Evolutionary conservation across 2,888 invertebrate species (phyloP), one percentile per base, ranked within the genome.

Genomic region (Acutogordius australiensis): DNA sequence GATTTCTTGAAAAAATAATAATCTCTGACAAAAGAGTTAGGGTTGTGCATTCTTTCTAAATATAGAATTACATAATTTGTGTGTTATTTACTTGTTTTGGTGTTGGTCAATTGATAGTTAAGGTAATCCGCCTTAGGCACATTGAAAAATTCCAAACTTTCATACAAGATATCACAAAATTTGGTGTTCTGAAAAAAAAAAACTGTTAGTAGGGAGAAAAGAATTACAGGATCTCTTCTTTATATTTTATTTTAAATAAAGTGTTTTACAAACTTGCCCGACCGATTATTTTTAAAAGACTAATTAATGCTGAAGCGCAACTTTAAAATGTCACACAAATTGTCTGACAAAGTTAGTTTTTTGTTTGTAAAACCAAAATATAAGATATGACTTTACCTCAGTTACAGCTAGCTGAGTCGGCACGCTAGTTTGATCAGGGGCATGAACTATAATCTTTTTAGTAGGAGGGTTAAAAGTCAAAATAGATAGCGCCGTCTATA

Each of bases 401-500:
- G 91, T 90, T 1, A 99, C 86, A 0, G 91, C 90, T 73, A 94
- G 91, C 70, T 94, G 91, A 0, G 91, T 87, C 0, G 97, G 97
- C 68, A 97, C 94, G 61, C 85, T 86, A 59, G 84, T 85, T 65
- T 84, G 82, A 66, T 86, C 85, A 60, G 84, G 84, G 1, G 90
- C 91, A 71, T 94, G 90, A 1, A 94, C 88, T 61, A 94, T 82
- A 64, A 94, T 88, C 73, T 94, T 97, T 73, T 99, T 99, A 0
- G 97, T 91, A 1, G 91, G 90, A 0, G 97, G 97, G 21, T 99
- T 91, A 72, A 97, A 97, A 2, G 97, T 97, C 0, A 94, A 94
- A 1, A 99, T 76, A 63, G 99, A 74, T 67, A 99, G 83, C 0
- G 90, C 88, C 0, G 94, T 73, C 75, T 75, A 65, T 58, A 70